A percentile compares a stretch with the other conserved stretches of the same genome.
Evolutionary conservation across 2,113 vertebrate genomes (phyloP).

Genomic region (Emydura subglobosa): DNA sequence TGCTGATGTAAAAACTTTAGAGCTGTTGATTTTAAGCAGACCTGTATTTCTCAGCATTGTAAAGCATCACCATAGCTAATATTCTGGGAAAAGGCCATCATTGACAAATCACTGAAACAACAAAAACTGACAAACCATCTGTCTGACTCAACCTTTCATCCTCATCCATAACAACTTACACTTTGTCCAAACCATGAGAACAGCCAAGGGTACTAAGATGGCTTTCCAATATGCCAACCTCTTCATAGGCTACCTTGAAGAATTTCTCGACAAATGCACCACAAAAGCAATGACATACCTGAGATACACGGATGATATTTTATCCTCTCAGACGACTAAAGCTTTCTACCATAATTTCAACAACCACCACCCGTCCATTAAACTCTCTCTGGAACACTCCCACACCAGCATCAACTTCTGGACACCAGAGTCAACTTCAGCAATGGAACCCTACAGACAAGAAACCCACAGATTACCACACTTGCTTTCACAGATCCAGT

Average conservation of each 20-base stretch:
- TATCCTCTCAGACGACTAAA: neutral
- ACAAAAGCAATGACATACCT: neutral
- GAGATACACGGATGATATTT: neutral
- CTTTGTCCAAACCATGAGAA: too few species aligned
- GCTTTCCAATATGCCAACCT: too few species aligned
- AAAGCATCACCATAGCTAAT: neutral
- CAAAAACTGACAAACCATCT: neutral
- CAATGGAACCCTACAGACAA: neutral
- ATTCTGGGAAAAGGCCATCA: neutral
- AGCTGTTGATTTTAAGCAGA: neutral
- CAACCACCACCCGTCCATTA: neutral
- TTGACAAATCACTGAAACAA: neutral
- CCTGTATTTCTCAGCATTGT: constrained; percentile 11
- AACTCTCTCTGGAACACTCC: neutral
- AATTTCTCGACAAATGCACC: neutral
- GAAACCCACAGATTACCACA: neutral
- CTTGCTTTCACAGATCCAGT: neutral
- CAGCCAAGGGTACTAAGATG: too few species aligned
- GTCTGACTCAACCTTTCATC: too few species aligned
- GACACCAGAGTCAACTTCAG: neutral
- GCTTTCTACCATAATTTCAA: neutral
- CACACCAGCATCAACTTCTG: neutral
- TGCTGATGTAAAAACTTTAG: neutral
- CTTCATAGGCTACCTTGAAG: too few species aligned
- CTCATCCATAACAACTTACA: too few species aligned